Evolutionary conservation across 2,113 vertebrate species (phyloP).

Genomic region (Calcarius ornatus): DNA sequence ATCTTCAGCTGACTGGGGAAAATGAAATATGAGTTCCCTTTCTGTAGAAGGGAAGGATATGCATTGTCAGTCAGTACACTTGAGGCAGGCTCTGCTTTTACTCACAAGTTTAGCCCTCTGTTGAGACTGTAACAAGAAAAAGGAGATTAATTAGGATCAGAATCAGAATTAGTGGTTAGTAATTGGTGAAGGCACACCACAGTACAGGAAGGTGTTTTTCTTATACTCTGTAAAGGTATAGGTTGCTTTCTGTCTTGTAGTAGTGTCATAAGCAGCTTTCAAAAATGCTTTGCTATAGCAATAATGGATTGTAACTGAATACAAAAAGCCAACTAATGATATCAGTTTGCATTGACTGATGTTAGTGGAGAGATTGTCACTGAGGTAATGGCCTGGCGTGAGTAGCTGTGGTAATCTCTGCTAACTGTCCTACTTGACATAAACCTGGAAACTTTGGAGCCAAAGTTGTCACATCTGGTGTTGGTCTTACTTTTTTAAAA

Average conservation of each 20-base stretch:
- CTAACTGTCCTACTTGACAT: not conserved
- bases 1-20: not conserved
- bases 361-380: not conserved
- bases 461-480: not conserved
- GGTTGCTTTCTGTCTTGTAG: not conserved
- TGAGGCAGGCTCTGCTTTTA: not conserved
- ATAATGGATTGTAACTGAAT: not conserved
- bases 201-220: not conserved
- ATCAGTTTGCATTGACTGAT: not conserved
- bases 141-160: not conserved
- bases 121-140: not conserved
- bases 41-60: not conserved
- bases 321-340: not conserved
- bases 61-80: not conserved
- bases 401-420: not conserved
- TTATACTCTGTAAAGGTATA: not conserved
- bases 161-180: not conserved
- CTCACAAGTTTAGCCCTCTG: not conserved
- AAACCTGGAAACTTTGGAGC: not conserved
- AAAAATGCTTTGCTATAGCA: not conserved
- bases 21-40: not conserved
- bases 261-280: not conserved
- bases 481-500: not conserved
- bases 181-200: not conserved
- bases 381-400: not conserved